A percentile compares a stretch with the other conserved stretches of the same genome.
Conservation (phyloP, 2,888 invertebrate species). For the Drosophila ezoana region DNA sequence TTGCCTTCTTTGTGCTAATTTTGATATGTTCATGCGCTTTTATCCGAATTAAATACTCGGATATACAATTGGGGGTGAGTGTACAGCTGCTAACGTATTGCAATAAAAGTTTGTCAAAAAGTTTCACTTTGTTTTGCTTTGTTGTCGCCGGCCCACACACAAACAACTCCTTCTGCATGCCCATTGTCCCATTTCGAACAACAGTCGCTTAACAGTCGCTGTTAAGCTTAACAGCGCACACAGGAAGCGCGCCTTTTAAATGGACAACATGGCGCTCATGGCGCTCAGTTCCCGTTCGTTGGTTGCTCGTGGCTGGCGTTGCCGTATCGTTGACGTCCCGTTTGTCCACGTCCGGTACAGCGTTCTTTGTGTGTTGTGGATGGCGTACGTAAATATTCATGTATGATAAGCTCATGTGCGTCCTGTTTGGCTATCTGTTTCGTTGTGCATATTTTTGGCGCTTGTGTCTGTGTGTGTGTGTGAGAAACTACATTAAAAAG, state of each 20-base stretch:
- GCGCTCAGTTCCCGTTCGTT: slow-evolving; percentile 41
- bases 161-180: slow-evolving; percentile 14
- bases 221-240: slow-evolving; percentile 40
- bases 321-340: slow-evolving; percentile 14
- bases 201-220: slow-evolving; percentile 36
- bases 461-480: slow-evolving; percentile 11
- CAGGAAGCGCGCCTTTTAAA: slow-evolving; percentile 26
- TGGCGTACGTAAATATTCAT: slow-evolving; percentile 70
- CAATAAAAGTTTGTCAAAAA: slow-evolving; percentile 32
- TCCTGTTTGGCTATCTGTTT: slow-evolving; percentile 44
- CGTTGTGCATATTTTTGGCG: slow-evolving; percentile 7
- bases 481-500: slow-evolving; percentile 70
- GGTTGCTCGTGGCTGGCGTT: slow-evolving; percentile 20
- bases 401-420: slow-evolving; percentile 62
- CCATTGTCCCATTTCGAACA: background rate
- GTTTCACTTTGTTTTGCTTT: slow-evolving; percentile 29
- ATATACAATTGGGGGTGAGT: background rate
- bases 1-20: slow-evolving; percentile 14
- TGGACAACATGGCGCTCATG: slow-evolving; percentile 16
- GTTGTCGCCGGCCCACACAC: slow-evolving; percentile 32
- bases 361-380: slow-evolving; percentile 28
- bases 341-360: background rate
- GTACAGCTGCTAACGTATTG: slow-evolving; percentile 5
- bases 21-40: slow-evolving; percentile 2
- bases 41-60: background rate